A percentile compares a stretch with the other conserved stretches of the same genome.
Conservation (phyloP, 2,797 vertebrate genomes). For the Gambusia yucatana region DNA sequence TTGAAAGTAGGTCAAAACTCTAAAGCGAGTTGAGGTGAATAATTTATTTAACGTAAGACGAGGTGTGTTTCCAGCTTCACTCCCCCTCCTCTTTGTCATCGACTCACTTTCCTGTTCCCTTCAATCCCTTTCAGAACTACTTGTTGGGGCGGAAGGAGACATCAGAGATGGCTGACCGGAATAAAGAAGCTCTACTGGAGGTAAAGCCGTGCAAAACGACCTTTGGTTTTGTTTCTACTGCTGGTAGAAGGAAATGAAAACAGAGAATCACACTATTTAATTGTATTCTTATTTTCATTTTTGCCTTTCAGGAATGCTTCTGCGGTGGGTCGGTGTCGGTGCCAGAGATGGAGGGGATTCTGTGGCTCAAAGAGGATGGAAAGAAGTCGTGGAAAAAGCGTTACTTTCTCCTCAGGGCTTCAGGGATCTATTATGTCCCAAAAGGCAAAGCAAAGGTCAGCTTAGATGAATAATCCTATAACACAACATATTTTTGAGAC, state of each 20-base stretch:
- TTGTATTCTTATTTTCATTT: neutral
- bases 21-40: conserved; percentile 69
- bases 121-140: conserved; percentile 87
- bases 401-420: conserved; percentile 96
- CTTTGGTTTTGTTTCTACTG: neutral
- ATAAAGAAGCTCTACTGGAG: conserved; percentile 96
- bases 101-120: conserved; percentile 24
- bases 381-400: conserved; percentile 99
- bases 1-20: conserved; percentile 74
- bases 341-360: conserved; percentile 94
- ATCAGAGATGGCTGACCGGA: conserved; percentile 95
- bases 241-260: neutral
- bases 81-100: neutral
- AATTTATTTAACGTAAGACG: conserved; percentile 66
- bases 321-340: conserved; percentile 94
- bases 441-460: conserved; percentile 85
- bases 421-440: conserved; percentile 97
- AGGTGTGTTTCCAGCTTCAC: conserved; percentile 40
- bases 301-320: conserved; percentile 89
- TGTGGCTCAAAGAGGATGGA: conserved; percentile 98
- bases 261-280: neutral
- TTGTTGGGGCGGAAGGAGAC: conserved; percentile 95
- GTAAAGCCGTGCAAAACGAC: conserved; percentile 66
- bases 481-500: neutral
- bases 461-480: neutral